These are phyloP conservation scores for Plumapathes pennacea DNA, from an alignment of 92 coral and sea anemone genomes.

Conservation along the genomic window DNA sequence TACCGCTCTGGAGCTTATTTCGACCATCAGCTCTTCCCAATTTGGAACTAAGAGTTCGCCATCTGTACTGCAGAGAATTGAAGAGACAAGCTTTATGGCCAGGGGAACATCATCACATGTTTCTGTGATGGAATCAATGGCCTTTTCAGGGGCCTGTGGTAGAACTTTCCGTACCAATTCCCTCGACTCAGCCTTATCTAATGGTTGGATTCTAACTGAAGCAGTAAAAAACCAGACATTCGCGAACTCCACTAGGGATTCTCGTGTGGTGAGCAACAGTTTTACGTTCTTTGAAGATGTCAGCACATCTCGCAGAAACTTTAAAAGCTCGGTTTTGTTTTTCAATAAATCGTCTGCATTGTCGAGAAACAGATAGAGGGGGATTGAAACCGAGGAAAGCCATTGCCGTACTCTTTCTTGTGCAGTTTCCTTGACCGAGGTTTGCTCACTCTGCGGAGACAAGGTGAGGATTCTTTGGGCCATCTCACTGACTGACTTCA, in stretches of 20 bases:
- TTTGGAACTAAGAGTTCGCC: too few species aligned
- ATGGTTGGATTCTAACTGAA: conserved; percentile 16
- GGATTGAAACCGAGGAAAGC: conserved; percentile 1
- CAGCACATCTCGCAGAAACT: conserved; percentile 16
- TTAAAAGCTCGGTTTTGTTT: conserved; percentile 6
- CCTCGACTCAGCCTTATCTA: not conserved
- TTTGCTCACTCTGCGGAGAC: not conserved
- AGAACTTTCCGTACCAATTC: not conserved
- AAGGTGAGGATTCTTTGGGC: conserved; percentile 9
- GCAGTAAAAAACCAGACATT: too few species aligned
- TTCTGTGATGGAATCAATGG: not conserved
- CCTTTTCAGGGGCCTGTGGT: not conserved
- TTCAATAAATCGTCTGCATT: conserved; percentile 32
- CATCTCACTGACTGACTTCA: conserved; percentile 16
- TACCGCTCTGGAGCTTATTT: too few species aligned
- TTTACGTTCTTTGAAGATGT: not conserved
- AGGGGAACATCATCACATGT: conserved; percentile 34
- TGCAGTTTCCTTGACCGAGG: not conserved
- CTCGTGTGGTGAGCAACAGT: conserved; percentile 24
- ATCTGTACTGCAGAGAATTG: conserved; percentile 3
- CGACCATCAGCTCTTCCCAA: too few species aligned
- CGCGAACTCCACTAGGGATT: conserved; percentile 8
- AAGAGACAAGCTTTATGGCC: conserved; percentile 25
- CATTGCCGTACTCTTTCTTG: conserved; percentile 12
- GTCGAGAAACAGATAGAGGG: conserved; percentile 14